Base-by-base conservation (phyloP, 2,113 vertebrate genomes). In the Monarcha castaneiventris region DNA sequence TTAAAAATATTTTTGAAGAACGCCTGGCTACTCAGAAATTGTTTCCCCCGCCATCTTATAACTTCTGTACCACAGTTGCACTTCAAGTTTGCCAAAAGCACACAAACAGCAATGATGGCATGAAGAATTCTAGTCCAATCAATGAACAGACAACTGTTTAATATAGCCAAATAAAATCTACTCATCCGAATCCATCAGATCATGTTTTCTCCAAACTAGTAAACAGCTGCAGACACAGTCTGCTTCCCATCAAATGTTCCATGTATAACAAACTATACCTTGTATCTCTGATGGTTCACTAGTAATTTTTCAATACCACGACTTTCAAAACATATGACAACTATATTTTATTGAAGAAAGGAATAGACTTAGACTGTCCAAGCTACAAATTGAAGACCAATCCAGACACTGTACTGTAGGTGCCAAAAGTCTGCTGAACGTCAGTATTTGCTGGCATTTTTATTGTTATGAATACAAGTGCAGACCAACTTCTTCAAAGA, bases 221-320 rank as follows among this genome's bases (percentile, higher is more conserved):
- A 97, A 97, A 97, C 88, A 98, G 94, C 91, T 97, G 95, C 95
- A 97, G 97, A 95, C 91, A 78, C 5, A 86, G 86, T 94, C 97
- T 98, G 98, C 92, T 97, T 98, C 93, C 89, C 90, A 97, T 97
- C 95, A 97, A 94, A 85, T 67, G 59, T 59, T 96, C 66, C n/a
- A 12, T 59, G 68, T 94, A 93, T 87, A 97, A 97, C 92, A 96
- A 92, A 95, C 75, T 79, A 79, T 93, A 97, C 75, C 87, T 96
- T 93, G 88, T 95, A 96, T 90, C 84, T 87, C 79, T 97, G 94
- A 97, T 94, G 91, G 85, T 95, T 97, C 96, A 94, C 91, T 96
- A 93, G 83, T 80, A 96, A 94, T 96, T 95, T 96, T 97, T 97
- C 96, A 97, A 93, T 97, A 96, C 83, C 74, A 62, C 94, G 87